A percentile compares a stretch with the other conserved stretches of the same genome.
These are phyloP conservation scores for Hepsetus odoe DNA, from an alignment of 2,113 vertebrate genomes.

Conservation along the genomic window DNA sequence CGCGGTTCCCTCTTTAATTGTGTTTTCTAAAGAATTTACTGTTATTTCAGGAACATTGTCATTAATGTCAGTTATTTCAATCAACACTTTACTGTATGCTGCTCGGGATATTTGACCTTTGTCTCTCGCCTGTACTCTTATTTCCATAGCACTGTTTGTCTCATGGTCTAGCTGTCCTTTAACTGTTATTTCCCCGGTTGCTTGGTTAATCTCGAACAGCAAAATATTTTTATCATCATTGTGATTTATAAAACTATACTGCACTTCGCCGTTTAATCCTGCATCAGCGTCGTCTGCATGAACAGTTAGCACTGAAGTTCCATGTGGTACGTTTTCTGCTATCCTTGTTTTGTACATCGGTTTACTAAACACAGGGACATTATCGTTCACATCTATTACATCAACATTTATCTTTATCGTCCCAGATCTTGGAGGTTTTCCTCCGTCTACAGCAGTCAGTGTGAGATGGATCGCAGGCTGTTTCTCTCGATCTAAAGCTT, in stretches of 20 bases:
- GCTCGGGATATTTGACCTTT: conserved; percentile 69
- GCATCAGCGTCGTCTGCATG: conserved; percentile 76
- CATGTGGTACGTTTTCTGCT: conserved; percentile 65
- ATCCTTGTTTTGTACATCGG: conserved; percentile 70
- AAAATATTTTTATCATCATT: conserved; percentile 52
- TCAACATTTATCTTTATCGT: conserved; percentile 70
- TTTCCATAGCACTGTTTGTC: conserved; percentile 68
- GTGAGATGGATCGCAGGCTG: conserved; percentile 64
- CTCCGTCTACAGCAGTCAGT: conserved; percentile 72
- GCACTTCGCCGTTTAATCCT: conserved; percentile 71
- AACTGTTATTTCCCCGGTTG: conserved; percentile 58
- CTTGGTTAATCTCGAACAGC: conserved; percentile 61
- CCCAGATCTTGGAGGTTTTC: conserved; percentile 65
- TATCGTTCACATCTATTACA: conserved; percentile 82
- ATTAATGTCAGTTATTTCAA: conserved; percentile 79
- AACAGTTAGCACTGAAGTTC: conserved; percentile 62
- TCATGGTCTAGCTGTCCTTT: conserved; percentile 75
- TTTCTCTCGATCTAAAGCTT: conserved; percentile 77
- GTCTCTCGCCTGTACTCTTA: conserved; percentile 73
- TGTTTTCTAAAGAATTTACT: conserved; percentile 69
- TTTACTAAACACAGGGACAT: conserved; percentile 72
- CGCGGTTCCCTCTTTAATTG: conserved; percentile 70
- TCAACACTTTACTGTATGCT: conserved; percentile 76
- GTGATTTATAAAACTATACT: conserved; percentile 62
- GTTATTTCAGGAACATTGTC: conserved; percentile 78